phyloP scores from a whole-genome alignment of 2,113 vertebrate genomes.

The Lepus americanus region DNA sequence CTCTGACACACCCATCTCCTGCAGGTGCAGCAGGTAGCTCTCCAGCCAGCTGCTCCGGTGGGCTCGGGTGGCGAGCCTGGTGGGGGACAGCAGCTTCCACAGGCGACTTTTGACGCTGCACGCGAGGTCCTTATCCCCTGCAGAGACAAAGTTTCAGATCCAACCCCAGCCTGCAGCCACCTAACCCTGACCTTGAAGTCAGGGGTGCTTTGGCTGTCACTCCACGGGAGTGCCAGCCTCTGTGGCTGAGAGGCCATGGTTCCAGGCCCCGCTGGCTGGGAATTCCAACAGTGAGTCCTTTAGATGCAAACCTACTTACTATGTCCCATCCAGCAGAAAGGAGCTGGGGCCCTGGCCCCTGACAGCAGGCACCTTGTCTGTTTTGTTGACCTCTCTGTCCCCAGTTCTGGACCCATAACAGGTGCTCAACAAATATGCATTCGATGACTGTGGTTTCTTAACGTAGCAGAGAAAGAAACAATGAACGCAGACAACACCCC shows the following conservation, averaged over 20 bases:
- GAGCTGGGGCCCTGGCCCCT: not conserved
- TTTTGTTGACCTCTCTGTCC: not conserved
- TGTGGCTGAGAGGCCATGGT: not conserved
- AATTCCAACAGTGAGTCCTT: not conserved
- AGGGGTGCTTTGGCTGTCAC: not conserved
- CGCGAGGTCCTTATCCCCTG: slow-evolving; percentile 86
- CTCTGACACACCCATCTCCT: slow-evolving; percentile 84
- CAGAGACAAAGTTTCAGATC: not conserved
- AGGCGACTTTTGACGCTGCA: slow-evolving; percentile 82
- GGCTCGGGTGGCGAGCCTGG: slow-evolving; percentile 76
- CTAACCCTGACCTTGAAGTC: not conserved
- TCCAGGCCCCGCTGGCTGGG: not conserved
- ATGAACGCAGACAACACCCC: no score
- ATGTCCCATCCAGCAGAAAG: not conserved
- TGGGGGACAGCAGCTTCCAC: slow-evolving; percentile 85
- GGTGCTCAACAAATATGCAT: rapidly evolving
- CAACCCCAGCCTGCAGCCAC: not conserved
- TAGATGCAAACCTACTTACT: not conserved
- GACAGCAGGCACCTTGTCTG: not conserved
- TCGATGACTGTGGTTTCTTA: not conserved
- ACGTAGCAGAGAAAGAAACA: rapidly evolving
- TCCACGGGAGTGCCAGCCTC: rapidly evolving
- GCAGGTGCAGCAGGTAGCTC: slow-evolving; percentile 87
- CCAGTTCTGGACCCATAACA: not conserved
- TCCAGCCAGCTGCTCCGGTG: slow-evolving; percentile 89